Conservation (phyloP, 2,797 vertebrate genomes). For the Pteropus rufus region DNA sequence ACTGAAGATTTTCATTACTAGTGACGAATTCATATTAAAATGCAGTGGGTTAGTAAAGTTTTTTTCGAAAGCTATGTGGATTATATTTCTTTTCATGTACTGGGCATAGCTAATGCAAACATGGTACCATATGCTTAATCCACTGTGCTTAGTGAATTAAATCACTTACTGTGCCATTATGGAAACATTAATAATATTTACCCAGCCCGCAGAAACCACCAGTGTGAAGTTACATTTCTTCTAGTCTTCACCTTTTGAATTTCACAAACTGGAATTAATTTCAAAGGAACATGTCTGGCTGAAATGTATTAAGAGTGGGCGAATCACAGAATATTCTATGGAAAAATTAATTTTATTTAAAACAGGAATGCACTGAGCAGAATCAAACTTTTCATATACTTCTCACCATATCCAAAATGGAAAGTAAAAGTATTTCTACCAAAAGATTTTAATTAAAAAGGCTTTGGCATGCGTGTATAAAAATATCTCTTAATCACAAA, state of each 20-base stretch:
- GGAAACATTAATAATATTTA: constrained; percentile 63
- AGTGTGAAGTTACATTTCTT: constrained; percentile 58
- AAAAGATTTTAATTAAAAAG: constrained; percentile 57
- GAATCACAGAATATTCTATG: constrained; percentile 44
- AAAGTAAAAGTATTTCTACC: constrained; percentile 41
- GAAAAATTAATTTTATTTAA: constrained; percentile 63
- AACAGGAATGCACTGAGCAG: constrained; percentile 10
- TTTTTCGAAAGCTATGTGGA: not conserved
- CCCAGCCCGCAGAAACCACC: constrained; percentile 47
- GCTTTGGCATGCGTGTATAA: not conserved
- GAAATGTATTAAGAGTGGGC: not conserved
- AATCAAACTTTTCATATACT: constrained; percentile 34
- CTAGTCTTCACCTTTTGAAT: constrained; percentile 61
- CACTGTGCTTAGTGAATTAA: constrained; percentile 10
- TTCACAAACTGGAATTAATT: constrained; percentile 68
- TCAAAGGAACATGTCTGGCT: constrained; percentile 57
- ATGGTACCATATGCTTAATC: not conserved
- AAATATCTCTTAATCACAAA: constrained; percentile 14
- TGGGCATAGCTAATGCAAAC: constrained; percentile 26
- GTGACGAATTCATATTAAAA: constrained; percentile 1
- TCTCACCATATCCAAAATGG: constrained; percentile 44
- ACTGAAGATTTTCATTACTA: not conserved
- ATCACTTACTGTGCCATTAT: constrained; percentile 18
- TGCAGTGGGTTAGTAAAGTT: not conserved
- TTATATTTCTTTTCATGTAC: not conserved